Percentiles rank a stretch among this genome's conserved stretches.
Conservation (phyloP, 2,113 vertebrate species). For the Corythoichthys intestinalis region DNA sequence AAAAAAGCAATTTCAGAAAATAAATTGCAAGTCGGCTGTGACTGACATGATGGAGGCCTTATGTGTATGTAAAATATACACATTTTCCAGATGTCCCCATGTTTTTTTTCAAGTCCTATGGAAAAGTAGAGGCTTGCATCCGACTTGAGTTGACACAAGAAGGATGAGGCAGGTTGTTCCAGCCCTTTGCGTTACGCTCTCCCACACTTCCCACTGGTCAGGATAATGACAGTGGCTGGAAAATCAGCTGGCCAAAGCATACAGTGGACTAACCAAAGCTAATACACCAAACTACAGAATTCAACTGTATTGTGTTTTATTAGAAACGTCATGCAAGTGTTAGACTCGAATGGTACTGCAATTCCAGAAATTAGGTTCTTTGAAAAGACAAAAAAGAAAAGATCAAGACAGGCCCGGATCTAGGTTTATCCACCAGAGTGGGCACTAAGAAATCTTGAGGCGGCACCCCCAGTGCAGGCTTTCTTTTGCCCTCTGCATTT, state of each 20-base stretch:
- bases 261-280: conserved; percentile 34
- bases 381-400: not conserved
- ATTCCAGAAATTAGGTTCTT: not conserved
- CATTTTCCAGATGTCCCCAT: conserved; percentile 5
- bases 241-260: conserved; percentile 27
- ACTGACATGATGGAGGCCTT: not conserved
- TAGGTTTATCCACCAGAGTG: too few species aligned
- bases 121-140: conserved; percentile 18
- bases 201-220: conserved; percentile 13
- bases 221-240: conserved; percentile 30
- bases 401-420: not conserved
- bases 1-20: not conserved
- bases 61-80: conserved; percentile 7
- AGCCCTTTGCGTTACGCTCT: conserved; percentile 22
- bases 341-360: conserved; percentile 19
- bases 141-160: conserved; percentile 16
- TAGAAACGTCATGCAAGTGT: conserved; percentile 12
- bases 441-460: too few species aligned
- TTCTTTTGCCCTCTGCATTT: too few species aligned
- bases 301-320: conserved; percentile 19
- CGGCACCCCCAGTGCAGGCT: too few species aligned
- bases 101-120: conserved; percentile 12
- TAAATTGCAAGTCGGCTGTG: not conserved
- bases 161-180: conserved; percentile 22
- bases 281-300: conserved; percentile 24